Evolutionary conservation across 2,113 vertebrate genomes (phyloP).

Genomic region (Dascyllus trimaculatus): DNA sequence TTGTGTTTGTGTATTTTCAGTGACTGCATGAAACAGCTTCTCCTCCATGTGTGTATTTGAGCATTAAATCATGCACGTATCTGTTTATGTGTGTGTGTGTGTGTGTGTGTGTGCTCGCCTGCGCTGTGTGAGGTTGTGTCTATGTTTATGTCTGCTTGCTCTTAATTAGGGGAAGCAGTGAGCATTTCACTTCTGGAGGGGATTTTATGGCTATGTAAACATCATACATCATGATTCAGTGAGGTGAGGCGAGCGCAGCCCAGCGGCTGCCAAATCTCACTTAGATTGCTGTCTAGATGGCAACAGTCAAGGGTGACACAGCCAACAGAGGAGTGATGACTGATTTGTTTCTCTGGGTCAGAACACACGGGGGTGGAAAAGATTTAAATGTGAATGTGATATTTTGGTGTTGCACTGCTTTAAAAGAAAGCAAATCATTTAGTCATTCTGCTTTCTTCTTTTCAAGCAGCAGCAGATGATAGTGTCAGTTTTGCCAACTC

Average conservation of each 20-base stretch:
- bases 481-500: constrained; percentile 6
- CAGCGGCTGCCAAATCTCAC: constrained; percentile 66
- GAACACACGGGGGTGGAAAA: constrained; percentile 9
- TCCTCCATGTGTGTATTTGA: background rate
- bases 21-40: background rate
- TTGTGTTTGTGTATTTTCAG: constrained; percentile 12
- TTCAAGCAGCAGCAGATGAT: background rate
- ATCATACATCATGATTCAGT: constrained; percentile 79
- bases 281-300: constrained; percentile 63
- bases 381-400: constrained; percentile 11
- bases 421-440: constrained; percentile 15
- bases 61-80: constrained; percentile 6
- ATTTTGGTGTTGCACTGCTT: background rate
- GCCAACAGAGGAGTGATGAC: constrained; percentile 37
- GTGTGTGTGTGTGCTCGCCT: constrained; percentile 17
- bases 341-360: constrained; percentile 55
- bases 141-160: constrained; percentile 63
- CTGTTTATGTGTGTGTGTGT: background rate
- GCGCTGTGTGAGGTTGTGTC: constrained; percentile 22
- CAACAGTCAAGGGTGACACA: constrained; percentile 55
- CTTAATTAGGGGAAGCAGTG: constrained; percentile 74
- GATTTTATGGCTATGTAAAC: constrained; percentile 74
- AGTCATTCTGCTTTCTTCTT: constrained; percentile 8
- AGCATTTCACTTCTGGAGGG: constrained; percentile 69
- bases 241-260: constrained; percentile 58